A percentile compares a stretch with the other conserved stretches of the same genome.
Evolutionary conservation across 1,140 invertebrate genomes (phyloP).

Genomic region (Aphelenchoides besseyi): DNA sequence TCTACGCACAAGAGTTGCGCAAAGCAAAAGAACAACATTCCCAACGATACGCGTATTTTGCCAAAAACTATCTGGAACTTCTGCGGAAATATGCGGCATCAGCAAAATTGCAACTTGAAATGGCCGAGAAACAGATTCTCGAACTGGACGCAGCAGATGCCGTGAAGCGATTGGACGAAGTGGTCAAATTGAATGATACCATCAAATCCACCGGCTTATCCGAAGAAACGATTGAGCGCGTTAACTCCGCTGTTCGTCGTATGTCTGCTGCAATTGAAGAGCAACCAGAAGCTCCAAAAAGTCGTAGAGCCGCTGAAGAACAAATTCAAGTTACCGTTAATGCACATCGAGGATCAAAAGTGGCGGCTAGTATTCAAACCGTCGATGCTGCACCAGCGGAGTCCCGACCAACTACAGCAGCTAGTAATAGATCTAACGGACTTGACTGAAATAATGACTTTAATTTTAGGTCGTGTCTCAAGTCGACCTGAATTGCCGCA

Average conservation of each 20-base stretch:
- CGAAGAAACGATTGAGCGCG: neutral
- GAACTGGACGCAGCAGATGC: constrained; percentile 4
- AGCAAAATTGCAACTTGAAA: constrained; percentile 3
- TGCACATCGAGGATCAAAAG: neutral
- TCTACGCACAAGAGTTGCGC: constrained; percentile 12
- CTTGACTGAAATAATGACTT: too few relatives aligned
- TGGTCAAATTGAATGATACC: constrained; percentile 17
- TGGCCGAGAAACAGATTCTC: constrained; percentile 13
- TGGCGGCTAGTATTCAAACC: constrained; percentile 9
- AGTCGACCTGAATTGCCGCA: constrained; percentile 2
- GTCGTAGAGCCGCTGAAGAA: neutral
- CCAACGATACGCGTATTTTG: constrained; percentile 22
- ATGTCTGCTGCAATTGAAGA: neutral
- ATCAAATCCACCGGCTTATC: constrained; percentile 5
- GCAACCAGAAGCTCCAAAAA: neutral
- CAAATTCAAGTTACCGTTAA: neutral
- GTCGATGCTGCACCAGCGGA: neutral
- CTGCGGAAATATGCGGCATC: neutral
- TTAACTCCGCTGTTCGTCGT: neutral
- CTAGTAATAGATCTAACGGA: neutral
- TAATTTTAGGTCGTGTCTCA: neutral
- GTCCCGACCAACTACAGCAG: neutral
- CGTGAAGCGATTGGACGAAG: constrained; percentile 18
- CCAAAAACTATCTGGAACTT: constrained; percentile 22
- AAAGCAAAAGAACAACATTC: constrained; percentile 22